Conservation (phyloP, 2,113 vertebrate species). For the Nesoenas mayeri region DNA sequence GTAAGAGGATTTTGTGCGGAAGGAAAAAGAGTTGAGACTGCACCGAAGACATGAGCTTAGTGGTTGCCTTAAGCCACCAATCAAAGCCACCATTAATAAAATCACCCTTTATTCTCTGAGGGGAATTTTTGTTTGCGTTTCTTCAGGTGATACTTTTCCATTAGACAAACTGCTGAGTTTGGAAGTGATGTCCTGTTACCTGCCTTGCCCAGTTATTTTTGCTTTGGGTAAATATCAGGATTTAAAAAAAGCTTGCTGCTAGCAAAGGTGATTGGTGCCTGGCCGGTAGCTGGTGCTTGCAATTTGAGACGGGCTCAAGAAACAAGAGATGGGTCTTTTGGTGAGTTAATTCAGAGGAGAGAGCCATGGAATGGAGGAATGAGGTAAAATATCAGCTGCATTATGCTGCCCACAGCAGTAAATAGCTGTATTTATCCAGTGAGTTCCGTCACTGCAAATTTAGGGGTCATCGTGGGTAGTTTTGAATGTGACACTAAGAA, state of each 20-base stretch:
- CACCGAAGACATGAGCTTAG: background rate
- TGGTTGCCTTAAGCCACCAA: constrained; percentile 7
- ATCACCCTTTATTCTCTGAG: background rate
- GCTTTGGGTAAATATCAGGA: background rate
- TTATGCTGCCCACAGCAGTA: background rate
- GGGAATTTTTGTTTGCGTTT: background rate
- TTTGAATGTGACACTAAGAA: background rate
- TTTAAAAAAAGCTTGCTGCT: constrained; percentile 1
- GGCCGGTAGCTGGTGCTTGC: background rate
- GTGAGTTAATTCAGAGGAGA: background rate
- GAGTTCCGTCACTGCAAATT: background rate
- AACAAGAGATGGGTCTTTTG: constrained; percentile 9
- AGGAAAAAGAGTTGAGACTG: background rate
- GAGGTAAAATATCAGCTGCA: constrained; percentile 15
- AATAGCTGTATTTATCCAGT: background rate
- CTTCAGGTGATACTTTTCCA: background rate
- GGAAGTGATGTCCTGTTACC: background rate
- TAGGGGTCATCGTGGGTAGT: background rate
- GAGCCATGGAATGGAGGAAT: constrained; percentile 28
- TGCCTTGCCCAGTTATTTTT: constrained; percentile 22
- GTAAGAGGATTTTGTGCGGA: constrained; percentile 1
- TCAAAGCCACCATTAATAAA: background rate
- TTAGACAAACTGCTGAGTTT: background rate
- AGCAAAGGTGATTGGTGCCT: background rate
- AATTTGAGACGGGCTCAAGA: background rate